Conservation (phyloP, 2,113 vertebrate species). For the Aptenodytes patagonicus region DNA sequence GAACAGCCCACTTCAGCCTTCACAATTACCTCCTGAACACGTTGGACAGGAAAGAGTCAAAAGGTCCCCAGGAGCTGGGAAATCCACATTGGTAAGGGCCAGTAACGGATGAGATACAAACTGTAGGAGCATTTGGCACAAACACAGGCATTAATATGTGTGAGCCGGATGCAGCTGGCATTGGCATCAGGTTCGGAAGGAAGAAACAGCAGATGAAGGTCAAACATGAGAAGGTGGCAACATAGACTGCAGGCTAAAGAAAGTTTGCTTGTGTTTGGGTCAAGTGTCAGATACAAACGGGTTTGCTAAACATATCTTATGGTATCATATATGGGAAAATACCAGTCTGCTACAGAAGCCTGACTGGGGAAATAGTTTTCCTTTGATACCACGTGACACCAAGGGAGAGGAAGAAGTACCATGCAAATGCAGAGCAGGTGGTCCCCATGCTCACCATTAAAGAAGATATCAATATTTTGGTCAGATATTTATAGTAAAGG, state of each 20-base stretch:
- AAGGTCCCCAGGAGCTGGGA: background rate
- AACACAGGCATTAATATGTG: background rate
- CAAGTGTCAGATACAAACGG: background rate
- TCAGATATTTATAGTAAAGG: background rate
- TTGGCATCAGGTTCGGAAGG: background rate
- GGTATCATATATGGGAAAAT: background rate
- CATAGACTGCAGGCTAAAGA: background rate
- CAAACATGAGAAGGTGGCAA: background rate
- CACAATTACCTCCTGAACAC: background rate
- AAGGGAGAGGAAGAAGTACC: background rate
- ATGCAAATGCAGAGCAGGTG: background rate
- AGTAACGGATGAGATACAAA: background rate
- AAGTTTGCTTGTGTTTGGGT: background rate
- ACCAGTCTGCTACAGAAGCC: background rate
- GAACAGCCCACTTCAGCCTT: background rate
- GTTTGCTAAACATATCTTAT: background rate
- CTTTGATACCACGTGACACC: rapidly evolving
- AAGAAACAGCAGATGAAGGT: background rate
- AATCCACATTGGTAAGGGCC: background rate
- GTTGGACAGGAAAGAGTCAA: background rate
- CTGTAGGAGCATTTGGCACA: background rate
- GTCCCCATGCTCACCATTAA: background rate
- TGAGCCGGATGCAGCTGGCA: background rate
- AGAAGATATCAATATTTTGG: background rate
- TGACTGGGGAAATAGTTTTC: background rate